Evolutionary conservation across 1,140 invertebrate species (phyloP), one percentile per base, ranked within the genome.

Genomic region (Pissodes strobi): DNA sequence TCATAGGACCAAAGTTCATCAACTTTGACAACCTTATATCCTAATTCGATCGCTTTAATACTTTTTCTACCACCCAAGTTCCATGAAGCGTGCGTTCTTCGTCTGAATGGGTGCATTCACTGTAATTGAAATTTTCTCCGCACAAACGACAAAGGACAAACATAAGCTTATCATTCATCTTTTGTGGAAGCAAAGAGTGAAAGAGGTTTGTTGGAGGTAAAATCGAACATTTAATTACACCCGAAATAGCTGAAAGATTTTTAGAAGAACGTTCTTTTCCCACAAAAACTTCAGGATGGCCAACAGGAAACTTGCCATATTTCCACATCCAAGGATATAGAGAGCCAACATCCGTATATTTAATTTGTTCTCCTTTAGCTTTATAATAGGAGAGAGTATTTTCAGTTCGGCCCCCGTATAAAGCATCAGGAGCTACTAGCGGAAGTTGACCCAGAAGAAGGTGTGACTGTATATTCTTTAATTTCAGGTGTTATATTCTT

Each of bases 1-100:
- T 74, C 15, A 53, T 78, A 77, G 25, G 77, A 59, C 72, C 76
- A 80, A 12, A 80, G 71, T 68, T 81, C 77, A 34, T 65, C 69
- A 15, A 80, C 67, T 18, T 75, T 45, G 2, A 76, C 0, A 23
- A 82, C 67, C 53, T 61, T 64, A 43, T 69, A 67, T 0, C 49
- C 49, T 51, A 51, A 63, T 37, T 61, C 38, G 0, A 60, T 1
- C 0, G 80, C 79, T 76, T 72, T 25, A 53, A 19, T 5, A 81
- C 10, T 69, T 82, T 79, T 15, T 75, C 69, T 10, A 69, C 64
- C 0, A 75, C 72, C 74, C 76, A 81, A 1, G 75, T 79, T 46
- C 79, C 79, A 0, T 41, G 69, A 6, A 82, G 61, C 0, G 55
- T 18, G 19, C 77, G 58, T 46, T 80, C 68, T 6, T 71, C 64